Evolutionary conservation across 2,797 vertebrate genomes (phyloP), one percentile per base, ranked within the genome.

Genomic region (Coregonus ussuriensis): DNA sequence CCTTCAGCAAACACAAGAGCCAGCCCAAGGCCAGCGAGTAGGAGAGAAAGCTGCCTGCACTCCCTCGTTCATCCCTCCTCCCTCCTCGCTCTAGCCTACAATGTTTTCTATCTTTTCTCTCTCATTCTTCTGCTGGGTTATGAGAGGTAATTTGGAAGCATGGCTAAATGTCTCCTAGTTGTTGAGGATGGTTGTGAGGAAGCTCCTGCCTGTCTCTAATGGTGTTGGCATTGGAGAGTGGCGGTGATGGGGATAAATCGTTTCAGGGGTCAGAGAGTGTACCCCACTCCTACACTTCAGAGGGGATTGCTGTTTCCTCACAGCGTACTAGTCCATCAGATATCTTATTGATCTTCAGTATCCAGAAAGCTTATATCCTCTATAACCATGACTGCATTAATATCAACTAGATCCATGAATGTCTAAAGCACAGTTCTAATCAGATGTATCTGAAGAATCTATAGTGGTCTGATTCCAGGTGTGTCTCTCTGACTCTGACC

Each of bases 1-100:
- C 93, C 89, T 93, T 93, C 91, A 88, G 85, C 87, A 73, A 91
- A 90, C 88, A 90, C 80, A 89, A 92, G 89, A 93, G 89, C 91
- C 59, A 89, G 84, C 85, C 89, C 92, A 90, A 93, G 92, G 93
- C 92, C 90, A 89, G 74, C 62, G 75, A 89, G n/a, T 85, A 90
- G 83, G 74, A 84, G 25, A 71, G 75, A 80, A 77, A 71, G 81
- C 83, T 80, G 21, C 81, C 68, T 3, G 25, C 65, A 25, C 18
- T 13, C 83, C 9, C 9, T 66, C 77, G 81, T 78, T 84, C 83
- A 74, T 59, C 84, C 76, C 21, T 21, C 21, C 63, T 47, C 72
- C 31, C 72, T 74, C 72, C 9, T 47, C 9, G 41, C 41, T 47
- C 41, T 47, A 47, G 9, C 2, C 0, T 11, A 29, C 21, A 0